Base-by-base conservation (phyloP, 2,888 invertebrate genomes). In the Eristalinus sepulchralis region DNA sequence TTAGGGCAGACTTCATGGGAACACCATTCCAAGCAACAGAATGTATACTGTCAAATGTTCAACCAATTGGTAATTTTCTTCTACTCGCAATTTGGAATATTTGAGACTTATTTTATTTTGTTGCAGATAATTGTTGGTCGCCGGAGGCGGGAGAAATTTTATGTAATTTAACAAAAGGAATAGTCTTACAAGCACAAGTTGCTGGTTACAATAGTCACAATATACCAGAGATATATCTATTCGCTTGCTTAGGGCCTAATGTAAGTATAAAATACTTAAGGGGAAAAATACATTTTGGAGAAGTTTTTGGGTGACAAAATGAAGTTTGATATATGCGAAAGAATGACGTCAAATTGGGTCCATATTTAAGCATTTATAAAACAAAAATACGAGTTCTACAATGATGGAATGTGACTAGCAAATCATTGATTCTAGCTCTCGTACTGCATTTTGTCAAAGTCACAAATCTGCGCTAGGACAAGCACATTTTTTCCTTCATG, bases 1-100 rank as follows among this genome's bases (percentile, higher is more conserved):
- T 99, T 89, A 95, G 98, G 90, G 96, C 96, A 73, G 98, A 99
- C 93, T 98, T 98, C 92, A 96, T 98, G 95, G 94, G 96, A 80
- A 94, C 99, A 92, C 99, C 99, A 72, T 99, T 99, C 95, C 99
- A 99, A 95, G 98, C 99, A 79, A 96, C 97, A 66, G 99, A 99
- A 94, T 98, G 98, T 91, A 95, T 96, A 91, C 94, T 99, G 90
- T 97, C 97, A n/a, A 96, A 97, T 93, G 94, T 98, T 89, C 95
- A 95, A 92, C 97, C 98, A 77, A 94, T 95, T 78, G 96, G 97
- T 96, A 93, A 92, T 91, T 57, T 36, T 55, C 33, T 53, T 17
- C 9, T 20, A 20, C 47, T 63, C 31, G 5, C 8, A 31, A 1
- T 39, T 70, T 20, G 24, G 53, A 13, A 57, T 2, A n/a, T 72